Evolutionary conservation across 2,888 invertebrate species (phyloP), one percentile per base, ranked within the genome.

Genomic region (Xanthia icteritia): DNA sequence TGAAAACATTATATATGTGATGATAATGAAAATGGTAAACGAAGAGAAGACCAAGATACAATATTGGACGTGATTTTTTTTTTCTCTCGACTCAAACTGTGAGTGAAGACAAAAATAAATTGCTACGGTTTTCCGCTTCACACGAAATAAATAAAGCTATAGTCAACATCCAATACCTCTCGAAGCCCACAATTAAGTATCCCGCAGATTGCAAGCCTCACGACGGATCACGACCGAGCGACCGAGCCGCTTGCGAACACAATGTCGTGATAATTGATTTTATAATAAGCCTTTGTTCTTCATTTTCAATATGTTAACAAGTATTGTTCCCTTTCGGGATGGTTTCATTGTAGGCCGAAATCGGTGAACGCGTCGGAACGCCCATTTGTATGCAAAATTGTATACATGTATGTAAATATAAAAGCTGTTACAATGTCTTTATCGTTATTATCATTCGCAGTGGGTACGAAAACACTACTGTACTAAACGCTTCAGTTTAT

Each of bases 261-360:
- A 85, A 77, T 84, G 88, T 88, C 83, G 67, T 77, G 75, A 83
- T 89, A 87, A 89, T 88, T 88, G 86, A 88, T 90, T 88, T 88
- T 87, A 87, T 88, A 90, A 89, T 90, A 79, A 87, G 77, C 67
- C 88, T 84, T 88, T 90, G 86, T 90, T 79, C 85, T 83, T 80
- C 54, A 64, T 74, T 77, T 81, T 73, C 77, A 79, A 84, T 83
- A 82, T 82, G 77, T 88, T 78, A 85, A 85, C 79, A 78, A 78
- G 79, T 76, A 89, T 87, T 82, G 87, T 86, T 83, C 83, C 79
- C 66, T 81, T 79, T 79, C 51, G 66, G 81, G 83, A 74, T 67
- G 68, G 72, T 70, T 83, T 76, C 75, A 83, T 81, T 87, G 75
- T 80, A 65, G 61, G 23, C 23, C 68, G 63, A 72, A 80, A 76